Base-by-base conservation (phyloP, 2,888 invertebrate species). In the Branchipolynoe longqiensis region DNA sequence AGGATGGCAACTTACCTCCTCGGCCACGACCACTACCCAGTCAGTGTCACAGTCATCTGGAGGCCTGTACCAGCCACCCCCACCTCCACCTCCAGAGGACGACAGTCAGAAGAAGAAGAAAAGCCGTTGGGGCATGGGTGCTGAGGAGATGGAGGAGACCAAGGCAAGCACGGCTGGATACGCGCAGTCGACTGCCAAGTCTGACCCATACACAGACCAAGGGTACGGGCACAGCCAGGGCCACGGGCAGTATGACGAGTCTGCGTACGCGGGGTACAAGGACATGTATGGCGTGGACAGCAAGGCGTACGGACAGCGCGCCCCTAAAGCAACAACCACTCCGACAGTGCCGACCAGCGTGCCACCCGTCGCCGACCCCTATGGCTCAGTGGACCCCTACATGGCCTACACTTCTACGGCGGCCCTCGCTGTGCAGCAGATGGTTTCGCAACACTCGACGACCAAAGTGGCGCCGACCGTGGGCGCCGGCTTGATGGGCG, bases 21-120 rank as follows among this genome's bases (percentile, higher is more conserved):
- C 78, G n/a, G 18, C 78, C 78, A 78, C 78, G 6, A 0, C 78
- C 25, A 41, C 41, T 8, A 54, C 54, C 6, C 78, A 41, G n/a
- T 41, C 78, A 12, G 41, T 31, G 4, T 18, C 36, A 3, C 1
- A 41, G 31, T 48, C 78, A 0, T 41, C 78, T 2, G 78, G 78
- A 1, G 40, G 73, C 38, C 54, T 78, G 25, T 54, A 78, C 41
- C 78, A 78, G 18, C 78, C 78, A 28, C 78, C 78, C 3, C 78
- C 78, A 4, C 78, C 78, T 18, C 78, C 78, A 3, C 78, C 78
- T 0, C 78, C 78, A 4, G 78, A 78, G 78, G 78, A 78, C 41
- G 78, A 78, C 48, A 78, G 48, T 48, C 54, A 25, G 6, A 78
- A 78, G 54, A 78, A 78, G 78, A 78, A 33, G 78, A 78, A 78